Evolutionary conservation across 2,113 vertebrate genomes (phyloP), one percentile per base, ranked within the genome.

Genomic region (Daphoenositta chrysoptera): DNA sequence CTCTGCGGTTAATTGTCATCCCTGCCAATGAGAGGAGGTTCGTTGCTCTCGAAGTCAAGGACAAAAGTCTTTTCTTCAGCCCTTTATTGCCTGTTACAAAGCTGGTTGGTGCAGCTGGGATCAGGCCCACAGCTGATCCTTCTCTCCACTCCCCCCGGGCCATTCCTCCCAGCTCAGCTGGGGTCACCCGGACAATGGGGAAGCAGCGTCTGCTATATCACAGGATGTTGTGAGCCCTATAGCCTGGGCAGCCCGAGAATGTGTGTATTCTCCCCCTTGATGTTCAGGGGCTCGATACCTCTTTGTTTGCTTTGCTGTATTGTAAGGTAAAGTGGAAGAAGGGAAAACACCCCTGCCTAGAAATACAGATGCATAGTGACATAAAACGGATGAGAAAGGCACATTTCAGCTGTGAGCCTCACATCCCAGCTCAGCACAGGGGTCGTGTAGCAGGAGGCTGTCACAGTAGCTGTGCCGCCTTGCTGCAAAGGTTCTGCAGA

Each of bases 61-160:
- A 97, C 97, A 97, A 97, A 97, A 95, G 96, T 94, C 82, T 89
- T 96, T 97, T 97, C 94, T 96, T 92, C 53, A 53, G 68, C 72
- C 71, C 80, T 97, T 97, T 97, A 88, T 97, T 95, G 93, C 42
- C 30, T 23, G 39, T 69, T 53, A 97, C 97, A 97, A 97, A 95
- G 97, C 83, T 94, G 64, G 94, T 85, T 93, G 86, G 94, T 84
- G 94, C 97, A 97, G 96, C 97, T 97, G 97, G 96, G 97, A 97
- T 97, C 95, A 97, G 93, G 92, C 92, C 97, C 96, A 88, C 92
- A 97, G 97, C 95, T 96, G 97, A 93, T 96, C 70, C 96, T 77
- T 39, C 70, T 71, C 69, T 64, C 78, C 70, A 68, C n/a, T n/a
- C 27, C 47, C 58, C 87, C 84, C 60, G 54, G 82, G 90, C 94